These are phyloP conservation scores for Podocnemis expansa DNA, from an alignment of 2,113 vertebrate species.

Conservation along the genomic window DNA sequence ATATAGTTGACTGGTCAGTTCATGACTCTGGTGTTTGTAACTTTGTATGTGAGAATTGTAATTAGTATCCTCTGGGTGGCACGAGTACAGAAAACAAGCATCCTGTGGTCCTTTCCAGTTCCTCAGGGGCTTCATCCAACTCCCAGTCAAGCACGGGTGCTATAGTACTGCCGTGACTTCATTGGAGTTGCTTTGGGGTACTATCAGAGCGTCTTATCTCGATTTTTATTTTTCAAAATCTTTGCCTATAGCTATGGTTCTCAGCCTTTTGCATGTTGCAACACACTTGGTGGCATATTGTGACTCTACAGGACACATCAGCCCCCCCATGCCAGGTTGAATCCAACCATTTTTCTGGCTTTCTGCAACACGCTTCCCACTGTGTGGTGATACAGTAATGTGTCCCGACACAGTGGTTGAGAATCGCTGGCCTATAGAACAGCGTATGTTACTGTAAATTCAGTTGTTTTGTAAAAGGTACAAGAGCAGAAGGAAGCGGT, in stretches of 20 bases:
- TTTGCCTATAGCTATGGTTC: too few relatives aligned
- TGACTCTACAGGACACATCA: too few relatives aligned
- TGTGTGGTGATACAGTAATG: too few relatives aligned
- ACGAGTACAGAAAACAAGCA: not conserved
- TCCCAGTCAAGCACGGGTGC: not conserved
- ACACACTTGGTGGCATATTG: too few relatives aligned
- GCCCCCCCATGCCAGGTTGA: too few relatives aligned
- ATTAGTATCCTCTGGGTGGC: not conserved
- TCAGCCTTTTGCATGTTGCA: too few relatives aligned
- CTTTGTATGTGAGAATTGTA: not conserved
- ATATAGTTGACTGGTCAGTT: not conserved
- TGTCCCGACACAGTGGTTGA: too few relatives aligned
- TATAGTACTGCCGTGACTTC: not conserved
- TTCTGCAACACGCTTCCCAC: too few relatives aligned
- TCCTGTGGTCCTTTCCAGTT: not conserved
- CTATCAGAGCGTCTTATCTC: not conserved
- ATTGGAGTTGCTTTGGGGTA: not conserved
- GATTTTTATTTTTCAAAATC: constrained; percentile 1
- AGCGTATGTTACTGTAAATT: not conserved
- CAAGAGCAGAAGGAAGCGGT: not conserved
- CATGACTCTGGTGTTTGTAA: not conserved
- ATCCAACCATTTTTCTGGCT: too few relatives aligned
- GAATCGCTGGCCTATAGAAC: too few relatives aligned
- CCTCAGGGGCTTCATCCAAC: rapidly evolving
- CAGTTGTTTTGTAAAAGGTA: not conserved